Percentiles rank a stretch among this genome's conserved stretches.
Evolutionary conservation across 2,113 vertebrate genomes (phyloP).

Genomic region (Spermophilus dauricus): DNA sequence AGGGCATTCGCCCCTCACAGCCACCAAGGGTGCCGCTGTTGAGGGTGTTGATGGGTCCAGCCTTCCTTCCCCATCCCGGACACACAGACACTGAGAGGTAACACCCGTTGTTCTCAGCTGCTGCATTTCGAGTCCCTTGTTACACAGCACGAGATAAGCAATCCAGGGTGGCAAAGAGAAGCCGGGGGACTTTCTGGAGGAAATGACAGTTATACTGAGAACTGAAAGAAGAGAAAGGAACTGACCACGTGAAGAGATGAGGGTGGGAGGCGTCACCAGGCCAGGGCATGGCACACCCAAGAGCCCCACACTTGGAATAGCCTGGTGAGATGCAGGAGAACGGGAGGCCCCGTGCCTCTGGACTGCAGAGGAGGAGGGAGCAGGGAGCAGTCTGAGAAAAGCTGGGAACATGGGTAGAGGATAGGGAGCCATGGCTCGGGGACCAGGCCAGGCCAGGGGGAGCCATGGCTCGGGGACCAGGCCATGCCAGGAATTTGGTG

Average conservation of each 20-base stretch:
- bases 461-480: not conserved
- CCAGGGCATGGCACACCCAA: not conserved
- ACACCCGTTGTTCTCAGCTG: not conserved
- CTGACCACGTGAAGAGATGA: not conserved
- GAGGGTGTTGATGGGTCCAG: fast-evolving
- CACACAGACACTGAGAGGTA: not conserved
- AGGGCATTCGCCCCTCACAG: not conserved
- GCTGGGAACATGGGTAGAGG: not conserved
- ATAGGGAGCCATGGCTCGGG: too few relatives aligned
- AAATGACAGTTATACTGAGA: not conserved
- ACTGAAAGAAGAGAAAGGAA: not conserved
- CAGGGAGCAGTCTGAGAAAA: not conserved
- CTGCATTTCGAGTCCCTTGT: not conserved
- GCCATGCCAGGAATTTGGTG: not conserved
- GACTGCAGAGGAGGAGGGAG: not conserved
- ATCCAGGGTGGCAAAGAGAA: not conserved
- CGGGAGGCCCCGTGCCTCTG: not conserved
- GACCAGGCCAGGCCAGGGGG: not conserved
- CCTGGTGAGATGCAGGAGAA: not conserved
- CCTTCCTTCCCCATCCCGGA: not conserved
- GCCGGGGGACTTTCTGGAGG: not conserved
- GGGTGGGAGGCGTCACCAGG: not conserved
- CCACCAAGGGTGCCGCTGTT: fast-evolving
- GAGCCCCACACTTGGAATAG: too few relatives aligned
- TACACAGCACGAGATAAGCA: not conserved